Conservation (phyloP, 35 echinoderm and acorn worm species). For the Heliocidaris erythrogramma region DNA sequence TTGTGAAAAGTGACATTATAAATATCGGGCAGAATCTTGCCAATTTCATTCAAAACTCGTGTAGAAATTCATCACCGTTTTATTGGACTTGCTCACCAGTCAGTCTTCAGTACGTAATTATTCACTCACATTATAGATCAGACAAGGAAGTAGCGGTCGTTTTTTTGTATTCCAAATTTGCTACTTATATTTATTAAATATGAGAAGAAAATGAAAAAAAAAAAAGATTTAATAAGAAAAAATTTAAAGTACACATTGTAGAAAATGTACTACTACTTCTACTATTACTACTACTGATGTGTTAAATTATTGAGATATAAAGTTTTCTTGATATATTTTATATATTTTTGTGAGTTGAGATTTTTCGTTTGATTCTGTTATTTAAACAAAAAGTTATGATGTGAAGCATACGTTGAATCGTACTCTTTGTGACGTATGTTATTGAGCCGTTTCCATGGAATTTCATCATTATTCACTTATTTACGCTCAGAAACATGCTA, state of each 20-base stretch:
- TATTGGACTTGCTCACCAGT: slow-evolving; percentile 18
- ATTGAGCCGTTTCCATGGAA: neutral
- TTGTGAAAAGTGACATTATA: slow-evolving; percentile 34
- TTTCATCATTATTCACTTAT: slow-evolving; percentile 19
- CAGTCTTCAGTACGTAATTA: neutral
- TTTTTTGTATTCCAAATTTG: slow-evolving; percentile 76
- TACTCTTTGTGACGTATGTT: slow-evolving; percentile 48
- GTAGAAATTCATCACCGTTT: slow-evolving; percentile 25
- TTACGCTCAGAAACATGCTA: neutral
- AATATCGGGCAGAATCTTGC: slow-evolving; percentile 16
- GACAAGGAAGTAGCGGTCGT: slow-evolving; percentile 20
- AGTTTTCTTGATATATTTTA: slow-evolving; percentile 97
- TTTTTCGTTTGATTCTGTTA: slow-evolving; percentile 73
- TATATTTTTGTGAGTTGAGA: slow-evolving; percentile 98
- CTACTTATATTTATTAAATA: slow-evolving; percentile 76
- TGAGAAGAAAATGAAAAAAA: slow-evolving; percentile 52
- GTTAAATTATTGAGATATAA: slow-evolving; percentile 77
- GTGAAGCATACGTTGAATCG: slow-evolving; percentile 50
- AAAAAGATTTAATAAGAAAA: slow-evolving; percentile 51
- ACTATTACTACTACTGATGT: slow-evolving; percentile 60
- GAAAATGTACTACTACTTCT: slow-evolving; percentile 41
- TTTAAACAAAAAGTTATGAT: slow-evolving; percentile 58
- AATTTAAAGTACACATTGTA: slow-evolving; percentile 49
- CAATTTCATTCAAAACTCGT: slow-evolving; percentile 43
- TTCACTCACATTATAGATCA: slow-evolving; percentile 42